phyloP scores from a whole-genome alignment of 2,113 vertebrate species.

The Syngnathus typhle region DNA sequence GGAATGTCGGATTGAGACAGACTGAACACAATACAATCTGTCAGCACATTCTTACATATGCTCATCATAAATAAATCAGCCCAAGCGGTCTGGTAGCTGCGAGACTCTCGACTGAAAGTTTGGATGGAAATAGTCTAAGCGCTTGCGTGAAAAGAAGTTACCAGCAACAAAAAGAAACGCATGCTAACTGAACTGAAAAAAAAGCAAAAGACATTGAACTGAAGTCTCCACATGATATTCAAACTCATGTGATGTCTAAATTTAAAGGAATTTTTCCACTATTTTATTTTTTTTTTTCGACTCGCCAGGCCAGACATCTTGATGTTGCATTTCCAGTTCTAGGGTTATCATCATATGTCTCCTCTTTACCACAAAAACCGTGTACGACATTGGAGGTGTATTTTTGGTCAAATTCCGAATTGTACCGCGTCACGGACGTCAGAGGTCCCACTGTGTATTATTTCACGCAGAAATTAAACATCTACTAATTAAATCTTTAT shows the following conservation, averaged over 20 bases:
- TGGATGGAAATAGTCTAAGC: neutral
- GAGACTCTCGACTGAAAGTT: conserved; percentile 4
- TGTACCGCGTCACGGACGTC: neutral
- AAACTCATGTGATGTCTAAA: neutral
- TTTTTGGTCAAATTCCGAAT: neutral
- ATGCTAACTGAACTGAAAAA: neutral
- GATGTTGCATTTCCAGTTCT: neutral
- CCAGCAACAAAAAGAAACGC: neutral
- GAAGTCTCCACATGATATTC: neutral
- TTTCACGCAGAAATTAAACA: neutral
- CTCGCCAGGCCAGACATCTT: neutral
- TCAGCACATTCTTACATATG: conserved; percentile 8
- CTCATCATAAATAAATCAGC: conserved; percentile 18
- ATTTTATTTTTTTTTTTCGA: neutral
- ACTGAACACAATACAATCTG: conserved; percentile 9
- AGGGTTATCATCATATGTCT: neutral
- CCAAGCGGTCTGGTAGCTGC: conserved; percentile 11
- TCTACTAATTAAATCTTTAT: conserved; percentile 4
- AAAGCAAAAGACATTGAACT: neutral
- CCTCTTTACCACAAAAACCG: neutral
- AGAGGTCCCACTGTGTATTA: neutral
- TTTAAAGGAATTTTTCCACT: too few relatives aligned
- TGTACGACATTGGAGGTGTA: neutral
- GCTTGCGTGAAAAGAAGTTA: neutral
- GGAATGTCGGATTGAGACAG: conserved; percentile 18